Evolutionary conservation across 2,888 invertebrate species (phyloP).

Genomic region (Byasa hedistus): DNA sequence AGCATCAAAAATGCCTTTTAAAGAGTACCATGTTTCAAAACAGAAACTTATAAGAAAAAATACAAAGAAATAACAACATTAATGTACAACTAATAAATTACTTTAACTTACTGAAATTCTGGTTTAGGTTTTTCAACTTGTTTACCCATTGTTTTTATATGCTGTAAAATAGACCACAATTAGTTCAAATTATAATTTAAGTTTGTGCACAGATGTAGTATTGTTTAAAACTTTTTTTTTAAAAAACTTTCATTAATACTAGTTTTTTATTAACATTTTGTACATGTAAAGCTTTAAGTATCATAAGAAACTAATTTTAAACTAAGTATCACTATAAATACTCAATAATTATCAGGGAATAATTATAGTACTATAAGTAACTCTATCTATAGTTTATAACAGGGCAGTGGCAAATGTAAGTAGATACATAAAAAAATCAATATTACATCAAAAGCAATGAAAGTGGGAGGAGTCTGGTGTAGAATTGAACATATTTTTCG

Average conservation of each 20-base stretch:
- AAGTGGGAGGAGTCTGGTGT: background rate
- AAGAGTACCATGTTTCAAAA: background rate
- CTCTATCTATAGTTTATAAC: background rate
- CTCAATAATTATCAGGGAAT: background rate
- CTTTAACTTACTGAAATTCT: constrained; percentile 26
- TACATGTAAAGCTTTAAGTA: background rate
- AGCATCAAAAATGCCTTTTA: background rate
- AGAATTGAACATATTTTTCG: background rate
- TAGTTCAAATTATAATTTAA: background rate
- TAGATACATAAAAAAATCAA: background rate
- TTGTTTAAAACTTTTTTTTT: too few species aligned
- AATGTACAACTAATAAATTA: background rate
- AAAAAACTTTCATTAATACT: background rate
- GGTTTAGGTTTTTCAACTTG: constrained; percentile 6
- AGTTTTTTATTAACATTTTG: background rate
- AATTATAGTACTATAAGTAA: background rate
- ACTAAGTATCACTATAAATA: background rate
- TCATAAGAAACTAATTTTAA: background rate
- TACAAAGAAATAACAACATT: background rate
- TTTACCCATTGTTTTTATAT: constrained; percentile 17
- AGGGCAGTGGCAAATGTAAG: background rate
- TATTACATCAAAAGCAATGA: background rate
- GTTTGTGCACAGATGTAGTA: background rate
- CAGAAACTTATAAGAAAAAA: background rate
- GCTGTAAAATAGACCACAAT: constrained; percentile 20